phyloP scores from a whole-genome alignment of 2,797 vertebrate genomes.

The Acridotheres tristis region DNA sequence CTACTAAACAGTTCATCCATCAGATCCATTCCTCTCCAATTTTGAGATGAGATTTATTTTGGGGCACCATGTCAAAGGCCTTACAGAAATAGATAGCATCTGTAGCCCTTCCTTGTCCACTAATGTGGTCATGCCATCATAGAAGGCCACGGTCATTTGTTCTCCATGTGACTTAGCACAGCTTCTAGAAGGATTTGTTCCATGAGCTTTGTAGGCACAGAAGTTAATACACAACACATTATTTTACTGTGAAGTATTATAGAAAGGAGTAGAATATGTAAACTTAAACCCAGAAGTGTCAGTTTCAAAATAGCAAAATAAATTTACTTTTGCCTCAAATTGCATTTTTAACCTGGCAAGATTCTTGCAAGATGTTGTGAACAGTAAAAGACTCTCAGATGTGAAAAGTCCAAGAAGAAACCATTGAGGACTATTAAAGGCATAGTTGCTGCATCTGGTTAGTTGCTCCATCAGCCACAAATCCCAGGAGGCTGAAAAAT shows the following conservation, averaged over 20 bases:
- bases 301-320: background rate
- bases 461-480: background rate
- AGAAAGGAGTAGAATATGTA: background rate
- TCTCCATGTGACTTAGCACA: background rate
- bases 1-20: background rate
- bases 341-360: background rate
- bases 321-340: background rate
- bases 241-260: background rate
- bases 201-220: background rate
- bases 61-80: background rate
- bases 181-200: background rate
- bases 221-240: background rate
- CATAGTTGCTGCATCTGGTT: background rate
- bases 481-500: background rate
- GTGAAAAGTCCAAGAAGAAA: background rate
- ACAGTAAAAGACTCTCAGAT: background rate
- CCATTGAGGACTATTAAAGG: background rate
- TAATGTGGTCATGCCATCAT: background rate
- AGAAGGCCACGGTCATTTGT: background rate
- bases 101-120: background rate
- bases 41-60: background rate
- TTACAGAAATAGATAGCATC: background rate
- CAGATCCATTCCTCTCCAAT: background rate
- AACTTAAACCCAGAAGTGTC: background rate
- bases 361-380: background rate